phyloP scores from a whole-genome alignment of 2,113 vertebrate species.

The Oreocharis arfaki region DNA sequence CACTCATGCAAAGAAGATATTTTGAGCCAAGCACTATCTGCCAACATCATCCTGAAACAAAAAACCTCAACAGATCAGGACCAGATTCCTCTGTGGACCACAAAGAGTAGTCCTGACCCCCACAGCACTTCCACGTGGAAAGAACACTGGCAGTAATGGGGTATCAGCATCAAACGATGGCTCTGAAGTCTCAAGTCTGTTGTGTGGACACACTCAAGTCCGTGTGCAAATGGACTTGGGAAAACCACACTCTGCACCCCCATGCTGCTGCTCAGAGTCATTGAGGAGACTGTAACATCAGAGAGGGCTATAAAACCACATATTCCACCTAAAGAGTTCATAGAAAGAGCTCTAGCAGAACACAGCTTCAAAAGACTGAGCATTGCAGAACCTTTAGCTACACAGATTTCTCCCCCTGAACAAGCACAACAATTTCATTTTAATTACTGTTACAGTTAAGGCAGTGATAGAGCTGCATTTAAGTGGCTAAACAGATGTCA shows the following conservation, averaged over 20 bases:
- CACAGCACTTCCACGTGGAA: neutral
- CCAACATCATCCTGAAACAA: neutral
- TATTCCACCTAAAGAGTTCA: neutral
- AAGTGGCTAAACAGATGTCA: neutral
- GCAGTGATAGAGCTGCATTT: neutral
- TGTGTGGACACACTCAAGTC: neutral
- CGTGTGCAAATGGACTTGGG: neutral
- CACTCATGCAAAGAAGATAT: rapidly evolving
- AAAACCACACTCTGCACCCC: neutral
- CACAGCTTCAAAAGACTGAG: neutral
- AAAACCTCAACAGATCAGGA: neutral
- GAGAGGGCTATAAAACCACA: neutral
- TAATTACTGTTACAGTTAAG: neutral
- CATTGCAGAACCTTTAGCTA: neutral
- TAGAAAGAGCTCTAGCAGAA: neutral
- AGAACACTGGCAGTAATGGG: neutral
- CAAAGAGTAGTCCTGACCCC: neutral
- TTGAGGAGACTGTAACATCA: neutral
- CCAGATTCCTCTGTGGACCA: neutral
- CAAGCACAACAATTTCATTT: neutral
- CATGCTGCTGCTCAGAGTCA: neutral
- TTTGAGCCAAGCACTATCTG: neutral
- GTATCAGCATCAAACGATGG: rapidly evolving
- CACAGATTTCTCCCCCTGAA: neutral
- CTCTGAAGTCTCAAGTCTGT: neutral